Conservation (phyloP, 1,140 invertebrate species). For the Cryptotermes secundus region DNA sequence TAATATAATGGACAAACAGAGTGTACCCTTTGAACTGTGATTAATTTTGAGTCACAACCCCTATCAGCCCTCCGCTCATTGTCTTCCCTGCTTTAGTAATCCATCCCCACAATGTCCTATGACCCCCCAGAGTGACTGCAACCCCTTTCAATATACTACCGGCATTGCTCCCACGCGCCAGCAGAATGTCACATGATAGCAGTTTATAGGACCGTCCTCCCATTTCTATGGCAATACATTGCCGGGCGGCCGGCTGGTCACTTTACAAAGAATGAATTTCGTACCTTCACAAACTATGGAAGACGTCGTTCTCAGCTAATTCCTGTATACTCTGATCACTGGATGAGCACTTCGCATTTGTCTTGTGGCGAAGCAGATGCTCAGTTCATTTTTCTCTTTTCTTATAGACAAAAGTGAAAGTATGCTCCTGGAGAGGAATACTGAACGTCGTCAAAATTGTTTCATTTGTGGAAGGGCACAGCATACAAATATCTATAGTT, state of each 20-base stretch:
- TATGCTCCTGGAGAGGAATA: no score
- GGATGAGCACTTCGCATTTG: no score
- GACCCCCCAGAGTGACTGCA: conserved; percentile 2
- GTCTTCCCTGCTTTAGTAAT: background rate
- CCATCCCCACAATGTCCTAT: conserved; percentile 1
- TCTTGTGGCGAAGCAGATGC: no score
- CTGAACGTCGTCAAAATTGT: no score
- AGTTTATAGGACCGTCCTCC: background rate
- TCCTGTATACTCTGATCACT: no score
- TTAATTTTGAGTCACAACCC: conserved; percentile 12
- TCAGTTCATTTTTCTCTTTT: no score
- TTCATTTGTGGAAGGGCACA: no score
- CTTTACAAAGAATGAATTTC: background rate
- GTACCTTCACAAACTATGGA: background rate
- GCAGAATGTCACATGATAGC: background rate
- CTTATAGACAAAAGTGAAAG: no score
- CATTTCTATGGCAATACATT: background rate
- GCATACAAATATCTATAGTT: no score
- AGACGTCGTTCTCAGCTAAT: no score
- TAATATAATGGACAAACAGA: background rate
- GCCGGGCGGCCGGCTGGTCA: no score
- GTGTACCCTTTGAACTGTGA: conserved; percentile 14
- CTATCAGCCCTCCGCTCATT: background rate
- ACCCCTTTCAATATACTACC: conserved; percentile 11
- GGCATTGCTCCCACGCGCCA: background rate